Base-by-base conservation (phyloP, 2,113 vertebrate genomes). In the Bufo gargarizans region DNA sequence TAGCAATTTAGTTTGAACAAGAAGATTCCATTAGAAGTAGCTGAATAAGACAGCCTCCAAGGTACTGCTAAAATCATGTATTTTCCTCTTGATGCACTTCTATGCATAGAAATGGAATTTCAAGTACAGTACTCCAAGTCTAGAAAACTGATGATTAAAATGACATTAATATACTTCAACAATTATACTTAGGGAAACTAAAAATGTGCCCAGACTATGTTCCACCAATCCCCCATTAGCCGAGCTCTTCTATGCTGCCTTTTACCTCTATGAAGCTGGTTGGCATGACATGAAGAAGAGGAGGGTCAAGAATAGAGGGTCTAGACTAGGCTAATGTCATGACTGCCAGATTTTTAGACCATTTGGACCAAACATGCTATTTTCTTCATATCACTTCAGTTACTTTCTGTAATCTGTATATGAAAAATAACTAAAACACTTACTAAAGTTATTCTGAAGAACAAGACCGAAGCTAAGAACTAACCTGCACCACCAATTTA, bases 1-100 rank as follows among this genome's bases (percentile, higher is more conserved):
- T 71, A 67, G 43, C 22, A 4, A 1, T 71, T 12, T 71, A 10
- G 63, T 22, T 71, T 71, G 67, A 43, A 71, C 22, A 43, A 74
- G 2, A 74, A 74, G 71, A 74, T 74, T 74, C 71, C 71, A 74
- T 74, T 74, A 74, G 71, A 74, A 47, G 43, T 49, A 45, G 12
- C 69, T 45, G 33, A 33, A 72, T 67, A 67, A 67, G 63, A 71
- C 67, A 43, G n/a, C 16, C 71, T 47, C 43, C 11, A 49, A 74
- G 71, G 71, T 47, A 6, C 14, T 74, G 71, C 71, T 74, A 74
- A 74, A 74, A 74, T 47, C 22, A 43, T 74, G 17, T 74, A 47
- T 8, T 47, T 47, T 16, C 14, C 67, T 19, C 33, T 4, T 71
- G n/a, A 71, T 33, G 67, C n/a, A 71, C n/a, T 43, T 71, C 10